Percentiles rank a stretch among this genome's conserved stretches.
Conservation (phyloP, 2,113 vertebrate species). For the Sander lucioperca region DNA sequence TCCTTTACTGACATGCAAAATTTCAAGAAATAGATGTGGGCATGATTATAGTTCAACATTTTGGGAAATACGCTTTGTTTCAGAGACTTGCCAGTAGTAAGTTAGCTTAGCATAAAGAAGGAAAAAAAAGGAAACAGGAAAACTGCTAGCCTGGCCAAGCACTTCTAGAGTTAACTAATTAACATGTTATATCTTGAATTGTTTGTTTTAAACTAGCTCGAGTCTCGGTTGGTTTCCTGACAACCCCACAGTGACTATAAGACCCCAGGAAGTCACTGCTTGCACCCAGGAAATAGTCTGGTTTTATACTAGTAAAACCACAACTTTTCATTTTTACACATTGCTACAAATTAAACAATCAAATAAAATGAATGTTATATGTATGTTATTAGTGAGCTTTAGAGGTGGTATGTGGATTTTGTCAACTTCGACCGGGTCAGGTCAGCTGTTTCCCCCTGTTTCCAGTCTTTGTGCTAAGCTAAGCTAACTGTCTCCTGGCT, state of each 20-base stretch:
- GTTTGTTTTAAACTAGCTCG: too few relatives aligned
- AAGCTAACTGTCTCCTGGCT: background rate
- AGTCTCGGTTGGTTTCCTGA: too few relatives aligned
- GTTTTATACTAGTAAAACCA: too few relatives aligned
- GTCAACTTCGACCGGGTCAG: background rate
- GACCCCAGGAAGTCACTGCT: too few relatives aligned
- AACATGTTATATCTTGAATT: too few relatives aligned
- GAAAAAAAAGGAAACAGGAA: background rate
- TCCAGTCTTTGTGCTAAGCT: background rate
- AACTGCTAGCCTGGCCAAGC: background rate
- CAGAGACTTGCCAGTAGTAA: background rate
- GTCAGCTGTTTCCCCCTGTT: background rate
- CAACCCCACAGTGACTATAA: too few relatives aligned
- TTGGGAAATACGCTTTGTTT: background rate
- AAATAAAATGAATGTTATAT: background rate
- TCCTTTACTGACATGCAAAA: conserved; percentile 18
- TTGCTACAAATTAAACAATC: background rate
- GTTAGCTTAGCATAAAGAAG: background rate
- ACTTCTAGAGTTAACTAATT: background rate
- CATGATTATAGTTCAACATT: background rate
- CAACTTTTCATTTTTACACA: too few relatives aligned
- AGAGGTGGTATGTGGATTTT: background rate
- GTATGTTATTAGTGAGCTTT: background rate
- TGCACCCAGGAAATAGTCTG: too few relatives aligned
- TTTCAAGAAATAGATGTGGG: background rate